Evolutionary conservation across 1,140 invertebrate genomes (phyloP).

Genomic region (Sycophila sp.): DNA sequence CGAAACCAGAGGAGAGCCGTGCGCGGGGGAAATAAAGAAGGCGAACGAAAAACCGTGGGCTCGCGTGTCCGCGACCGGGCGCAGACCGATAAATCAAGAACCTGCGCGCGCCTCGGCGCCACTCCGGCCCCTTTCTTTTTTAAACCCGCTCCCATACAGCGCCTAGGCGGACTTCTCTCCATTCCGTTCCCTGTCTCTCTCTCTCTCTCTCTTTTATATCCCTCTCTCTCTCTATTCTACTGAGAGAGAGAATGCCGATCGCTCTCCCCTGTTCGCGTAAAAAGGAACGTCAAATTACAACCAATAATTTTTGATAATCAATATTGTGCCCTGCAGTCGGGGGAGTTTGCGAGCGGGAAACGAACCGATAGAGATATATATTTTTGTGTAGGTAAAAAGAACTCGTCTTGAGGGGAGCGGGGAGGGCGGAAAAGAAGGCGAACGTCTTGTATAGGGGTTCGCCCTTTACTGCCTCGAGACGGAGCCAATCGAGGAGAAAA

Average conservation of each 20-base stretch:
- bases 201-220: too few relatives aligned
- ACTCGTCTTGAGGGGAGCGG: not conserved
- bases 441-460: constrained; percentile 2
- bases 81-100: constrained; percentile 56
- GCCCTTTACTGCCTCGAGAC: not conserved
- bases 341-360: not conserved
- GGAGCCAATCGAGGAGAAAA: constrained; percentile 1
- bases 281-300: constrained; percentile 4
- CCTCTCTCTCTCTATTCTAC: too few relatives aligned
- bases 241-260: too few relatives aligned
- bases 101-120: constrained; percentile 45
- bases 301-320: constrained; percentile 20
- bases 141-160: not conserved
- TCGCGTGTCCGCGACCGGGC: constrained; percentile 41
- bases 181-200: not conserved
- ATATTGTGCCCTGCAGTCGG: not conserved
- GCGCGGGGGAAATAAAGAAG: constrained; percentile 31
- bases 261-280: not conserved
- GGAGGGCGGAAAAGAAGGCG: not conserved
- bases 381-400: not conserved
- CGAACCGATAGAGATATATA: not conserved
- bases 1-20: too few relatives aligned
- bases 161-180: constrained; percentile 40
- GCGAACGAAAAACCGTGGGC: constrained; percentile 24
- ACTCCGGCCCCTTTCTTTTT: constrained; percentile 43